Base-by-base conservation (phyloP, 1,140 invertebrate species). In the Drosophila rhopaloa region DNA sequence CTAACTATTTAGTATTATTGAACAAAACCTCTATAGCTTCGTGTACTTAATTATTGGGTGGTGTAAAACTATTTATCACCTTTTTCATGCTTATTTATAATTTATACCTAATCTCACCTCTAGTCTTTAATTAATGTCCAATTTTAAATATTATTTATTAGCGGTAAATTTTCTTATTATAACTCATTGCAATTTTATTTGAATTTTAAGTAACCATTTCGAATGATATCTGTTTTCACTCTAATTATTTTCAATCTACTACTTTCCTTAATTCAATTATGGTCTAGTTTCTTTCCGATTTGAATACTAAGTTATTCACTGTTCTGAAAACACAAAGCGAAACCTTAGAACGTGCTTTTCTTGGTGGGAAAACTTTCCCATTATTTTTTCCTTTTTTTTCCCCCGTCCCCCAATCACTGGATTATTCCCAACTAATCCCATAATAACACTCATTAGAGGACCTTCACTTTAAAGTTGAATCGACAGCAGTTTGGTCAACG, bases 361-460 rank as follows among this genome's bases (percentile, higher is more conserved):
- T 9, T n/a, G 35, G 16, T 24, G 19, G 19, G 14, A 29, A 57
- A 38, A 40, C 53, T 58, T 61, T 58, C 24, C 4, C n/a, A 10
- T 38, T 16, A 6, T 60, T 11, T 47, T 9, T 5, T 14, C 4
- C 3, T 9, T 60, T 14, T 38, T 9, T 6, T 24, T 5, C 1
- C 24, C 9, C 13, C 24, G 0, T 2, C n/a, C 32, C 46, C 47
- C 46, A 35, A 60, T 59, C 24, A 14, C 27, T 41, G 35, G 63
- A 50, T 67, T 63, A 63, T 43, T 35, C 27, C 19, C 32, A 68
- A 46, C 47, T 65, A 19, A 40, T 48, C 14, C 72, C 58, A 83
- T 83, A 84, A 84, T 84, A 76, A 77, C 56, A 61, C 51, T 86
- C 73, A 81, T 84, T 86, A 85, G 73, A 59, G 66, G 19, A 38